These are phyloP conservation scores for Carterocephalus palaemon DNA, from an alignment of 2,888 invertebrate genomes.

Conservation along the genomic window DNA sequence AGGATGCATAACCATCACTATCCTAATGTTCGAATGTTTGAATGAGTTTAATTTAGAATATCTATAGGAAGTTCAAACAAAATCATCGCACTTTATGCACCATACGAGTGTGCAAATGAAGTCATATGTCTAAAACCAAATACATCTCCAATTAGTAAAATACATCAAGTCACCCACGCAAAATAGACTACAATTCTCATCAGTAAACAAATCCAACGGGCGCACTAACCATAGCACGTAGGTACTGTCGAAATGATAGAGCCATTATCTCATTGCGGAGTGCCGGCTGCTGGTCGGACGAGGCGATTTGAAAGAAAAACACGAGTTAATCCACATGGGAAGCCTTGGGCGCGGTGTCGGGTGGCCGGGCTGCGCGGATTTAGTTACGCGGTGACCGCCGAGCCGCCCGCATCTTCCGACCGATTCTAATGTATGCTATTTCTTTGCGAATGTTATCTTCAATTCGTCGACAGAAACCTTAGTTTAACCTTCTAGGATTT, in stretches of 20 bases:
- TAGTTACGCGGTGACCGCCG: constrained; percentile 62
- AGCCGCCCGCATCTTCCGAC: constrained; percentile 49
- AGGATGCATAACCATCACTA: too few relatives aligned
- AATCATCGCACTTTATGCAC: too few relatives aligned
- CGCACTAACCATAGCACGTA: constrained; percentile 19
- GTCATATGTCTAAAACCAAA: too few relatives aligned
- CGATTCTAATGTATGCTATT: constrained; percentile 28
- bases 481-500: too few relatives aligned
- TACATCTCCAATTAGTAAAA: too few relatives aligned
- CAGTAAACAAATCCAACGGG: constrained; percentile 7
- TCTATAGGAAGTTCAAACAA: too few relatives aligned
- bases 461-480: not conserved
- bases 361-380: constrained; percentile 49
- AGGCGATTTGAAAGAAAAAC: constrained; percentile 56
- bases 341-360: constrained; percentile 67
- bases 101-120: too few relatives aligned
- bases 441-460: constrained; percentile 3
- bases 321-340: constrained; percentile 65
- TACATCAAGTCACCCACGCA: constrained; percentile 1
- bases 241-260: constrained; percentile 33
- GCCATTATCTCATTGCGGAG: constrained; percentile 35
- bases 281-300: constrained; percentile 35
- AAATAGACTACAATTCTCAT: not conserved
- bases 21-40: too few relatives aligned
- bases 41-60: too few relatives aligned